Conservation (phyloP, 1,140 invertebrate genomes). For the Latrodectus geometricus region DNA sequence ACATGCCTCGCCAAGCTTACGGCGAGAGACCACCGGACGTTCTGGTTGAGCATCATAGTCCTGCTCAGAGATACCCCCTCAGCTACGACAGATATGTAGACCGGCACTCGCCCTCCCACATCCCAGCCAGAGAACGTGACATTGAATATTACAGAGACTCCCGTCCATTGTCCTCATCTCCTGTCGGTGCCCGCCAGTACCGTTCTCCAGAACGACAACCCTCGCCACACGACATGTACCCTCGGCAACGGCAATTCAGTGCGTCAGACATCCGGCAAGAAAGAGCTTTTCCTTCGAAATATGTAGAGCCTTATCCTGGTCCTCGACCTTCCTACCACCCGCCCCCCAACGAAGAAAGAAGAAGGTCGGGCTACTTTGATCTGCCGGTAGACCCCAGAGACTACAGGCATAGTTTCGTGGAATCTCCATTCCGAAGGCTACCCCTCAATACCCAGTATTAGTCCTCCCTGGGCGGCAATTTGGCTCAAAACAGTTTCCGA, state of each 20-base stretch:
- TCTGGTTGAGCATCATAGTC: slow-evolving; percentile 28
- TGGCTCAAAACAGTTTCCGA: neutral
- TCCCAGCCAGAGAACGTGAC: neutral
- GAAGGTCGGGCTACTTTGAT: slow-evolving; percentile 59
- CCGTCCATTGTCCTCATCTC: slow-evolving; percentile 46
- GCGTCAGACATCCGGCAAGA: slow-evolving; percentile 44
- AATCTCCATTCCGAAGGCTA: slow-evolving; percentile 51
- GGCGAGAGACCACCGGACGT: slow-evolving; percentile 22
- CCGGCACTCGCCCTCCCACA: slow-evolving; percentile 20
- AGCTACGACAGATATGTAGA: slow-evolving; percentile 32
- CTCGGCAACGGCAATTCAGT: slow-evolving; percentile 41
- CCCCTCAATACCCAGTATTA: slow-evolving; percentile 54
- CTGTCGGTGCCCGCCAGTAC: slow-evolving; percentile 40
- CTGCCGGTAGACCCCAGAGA: slow-evolving; percentile 56
- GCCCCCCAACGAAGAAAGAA: slow-evolving; percentile 51
- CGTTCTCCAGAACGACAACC: slow-evolving; percentile 54
- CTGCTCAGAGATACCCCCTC: slow-evolving; percentile 33
- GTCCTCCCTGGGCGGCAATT: neutral
- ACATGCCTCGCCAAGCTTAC: slow-evolving; percentile 31
- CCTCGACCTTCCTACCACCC: slow-evolving; percentile 46
- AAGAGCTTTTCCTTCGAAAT: slow-evolving; percentile 55
- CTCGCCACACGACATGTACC: slow-evolving; percentile 50
- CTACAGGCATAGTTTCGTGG: slow-evolving; percentile 59
- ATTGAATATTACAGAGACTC: slow-evolving; percentile 43
- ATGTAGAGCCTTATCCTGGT: slow-evolving; percentile 52